Conservation (phyloP, 2,113 vertebrate species). For the Pholis gunnellus region DNA sequence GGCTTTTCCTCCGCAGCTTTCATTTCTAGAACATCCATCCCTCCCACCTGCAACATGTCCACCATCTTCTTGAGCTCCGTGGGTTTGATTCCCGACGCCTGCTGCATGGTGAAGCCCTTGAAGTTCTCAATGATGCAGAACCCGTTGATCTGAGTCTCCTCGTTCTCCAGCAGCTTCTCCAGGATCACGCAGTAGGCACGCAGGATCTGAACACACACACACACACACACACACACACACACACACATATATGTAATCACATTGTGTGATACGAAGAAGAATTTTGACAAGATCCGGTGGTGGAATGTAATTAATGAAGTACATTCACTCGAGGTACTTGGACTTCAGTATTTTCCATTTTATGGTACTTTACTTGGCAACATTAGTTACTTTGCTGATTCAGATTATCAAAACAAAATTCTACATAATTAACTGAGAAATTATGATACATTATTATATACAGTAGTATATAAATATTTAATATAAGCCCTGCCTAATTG, state of each 20-base stretch:
- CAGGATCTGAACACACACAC: slow-evolving; percentile 86
- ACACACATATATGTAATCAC: background rate
- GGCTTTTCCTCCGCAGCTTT: background rate
- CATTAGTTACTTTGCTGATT: background rate
- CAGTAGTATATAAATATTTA: background rate
- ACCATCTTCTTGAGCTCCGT: slow-evolving; percentile 97
- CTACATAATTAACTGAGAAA: background rate
- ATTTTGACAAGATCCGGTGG: background rate
- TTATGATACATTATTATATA: background rate
- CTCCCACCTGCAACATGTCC: slow-evolving; percentile 95
- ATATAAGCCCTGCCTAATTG: background rate
- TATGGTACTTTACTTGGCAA: too few species aligned
- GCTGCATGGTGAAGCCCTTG: slow-evolving; percentile 96
- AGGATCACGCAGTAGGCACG: slow-evolving; percentile 97
- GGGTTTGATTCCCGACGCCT: slow-evolving; percentile 91
- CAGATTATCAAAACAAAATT: background rate
- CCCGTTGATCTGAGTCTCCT: slow-evolving; percentile 98
- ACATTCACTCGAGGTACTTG: background rate
- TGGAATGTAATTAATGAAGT: background rate
- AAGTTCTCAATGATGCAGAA: slow-evolving; percentile 99
- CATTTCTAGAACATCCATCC: background rate
- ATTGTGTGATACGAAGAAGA: background rate
- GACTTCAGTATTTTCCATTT: background rate
- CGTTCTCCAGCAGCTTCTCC: slow-evolving; percentile 95
- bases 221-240: background rate